These are phyloP conservation scores for Drosophila anomalipes DNA, from an alignment of 2,888 invertebrate species.

Conservation along the genomic window DNA sequence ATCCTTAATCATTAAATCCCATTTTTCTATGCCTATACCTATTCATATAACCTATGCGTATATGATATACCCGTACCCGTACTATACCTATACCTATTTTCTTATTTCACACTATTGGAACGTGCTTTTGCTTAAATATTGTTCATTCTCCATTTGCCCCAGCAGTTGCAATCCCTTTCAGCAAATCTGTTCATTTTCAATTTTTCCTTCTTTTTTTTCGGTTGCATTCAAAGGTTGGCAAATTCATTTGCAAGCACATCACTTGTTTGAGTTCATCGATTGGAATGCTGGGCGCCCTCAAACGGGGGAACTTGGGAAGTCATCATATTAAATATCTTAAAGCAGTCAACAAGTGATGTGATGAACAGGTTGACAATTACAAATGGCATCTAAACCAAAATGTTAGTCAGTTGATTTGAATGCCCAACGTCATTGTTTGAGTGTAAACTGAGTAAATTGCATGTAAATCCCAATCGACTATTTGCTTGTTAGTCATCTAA, in stretches of 20 bases:
- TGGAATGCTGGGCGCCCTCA: conserved; percentile 31
- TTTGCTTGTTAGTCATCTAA: conserved; percentile 39
- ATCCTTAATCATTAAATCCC: too few relatives aligned
- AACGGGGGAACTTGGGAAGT: neutral
- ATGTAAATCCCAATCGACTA: conserved; percentile 17
- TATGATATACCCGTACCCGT: neutral
- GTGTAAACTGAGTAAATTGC: conserved; percentile 2
- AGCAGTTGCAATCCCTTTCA: neutral
- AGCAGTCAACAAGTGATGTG: conserved; percentile 29
- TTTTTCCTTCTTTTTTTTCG: conserved; percentile 7
- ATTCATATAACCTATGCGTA: neutral
- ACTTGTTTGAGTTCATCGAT: conserved; percentile 61
- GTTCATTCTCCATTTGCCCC: neutral
- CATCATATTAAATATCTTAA: conserved; percentile 17
- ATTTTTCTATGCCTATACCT: too few relatives aligned
- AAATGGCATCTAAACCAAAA: conserved; percentile 1
- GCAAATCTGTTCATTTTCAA: conserved; percentile 10
- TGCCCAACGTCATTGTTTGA: neutral
- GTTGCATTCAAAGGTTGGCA: conserved; percentile 36
- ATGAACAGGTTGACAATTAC: conserved; percentile 4
- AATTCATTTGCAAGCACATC: conserved; percentile 62
- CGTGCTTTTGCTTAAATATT: conserved; percentile 37
- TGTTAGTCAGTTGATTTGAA: conserved; percentile 1
- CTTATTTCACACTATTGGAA: conserved; percentile 23
- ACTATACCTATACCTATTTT: neutral